Conservation (phyloP, 1,140 invertebrate genomes). For the Drosophila leontia region DNA sequence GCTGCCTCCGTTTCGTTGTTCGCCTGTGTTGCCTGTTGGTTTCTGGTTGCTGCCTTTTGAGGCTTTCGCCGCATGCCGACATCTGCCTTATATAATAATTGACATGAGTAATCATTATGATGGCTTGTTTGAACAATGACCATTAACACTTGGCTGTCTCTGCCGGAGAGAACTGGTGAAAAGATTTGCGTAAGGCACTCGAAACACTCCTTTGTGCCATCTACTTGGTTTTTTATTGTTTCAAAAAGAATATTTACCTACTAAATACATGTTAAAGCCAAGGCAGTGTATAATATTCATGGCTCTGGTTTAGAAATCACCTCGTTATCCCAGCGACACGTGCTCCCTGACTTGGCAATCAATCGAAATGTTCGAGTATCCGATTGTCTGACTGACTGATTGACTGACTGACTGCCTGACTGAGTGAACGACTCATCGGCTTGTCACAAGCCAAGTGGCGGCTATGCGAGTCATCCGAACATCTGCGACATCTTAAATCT, state of each 20-base stretch:
- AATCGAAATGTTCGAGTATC: constrained; percentile 8
- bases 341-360: constrained; percentile 29
- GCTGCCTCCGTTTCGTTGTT: constrained; percentile 46
- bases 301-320: neutral
- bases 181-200: constrained; percentile 34
- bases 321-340: constrained; percentile 29
- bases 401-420: constrained; percentile 35
- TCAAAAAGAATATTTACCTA: neutral
- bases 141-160: constrained; percentile 53
- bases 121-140: constrained; percentile 52
- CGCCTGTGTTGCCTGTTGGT: neutral
- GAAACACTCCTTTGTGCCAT: too few relatives aligned
- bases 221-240: neutral
- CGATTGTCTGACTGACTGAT: constrained; percentile 21
- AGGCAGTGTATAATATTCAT: neutral
- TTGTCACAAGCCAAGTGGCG: constrained; percentile 17
- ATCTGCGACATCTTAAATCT: constrained; percentile 73
- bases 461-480: constrained; percentile 51
- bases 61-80: constrained; percentile 62
- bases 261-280: neutral
- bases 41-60: constrained; percentile 42
- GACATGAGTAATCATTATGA: constrained; percentile 69
- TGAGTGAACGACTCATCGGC: constrained; percentile 53
- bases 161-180: constrained; percentile 15
- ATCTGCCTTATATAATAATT: constrained; percentile 74